A percentile compares a stretch with the other conserved stretches of the same genome.
These are phyloP conservation scores for Rhinolophus ferrumequinum DNA, from an alignment of 2,113 vertebrate genomes.

Conservation along the genomic window DNA sequence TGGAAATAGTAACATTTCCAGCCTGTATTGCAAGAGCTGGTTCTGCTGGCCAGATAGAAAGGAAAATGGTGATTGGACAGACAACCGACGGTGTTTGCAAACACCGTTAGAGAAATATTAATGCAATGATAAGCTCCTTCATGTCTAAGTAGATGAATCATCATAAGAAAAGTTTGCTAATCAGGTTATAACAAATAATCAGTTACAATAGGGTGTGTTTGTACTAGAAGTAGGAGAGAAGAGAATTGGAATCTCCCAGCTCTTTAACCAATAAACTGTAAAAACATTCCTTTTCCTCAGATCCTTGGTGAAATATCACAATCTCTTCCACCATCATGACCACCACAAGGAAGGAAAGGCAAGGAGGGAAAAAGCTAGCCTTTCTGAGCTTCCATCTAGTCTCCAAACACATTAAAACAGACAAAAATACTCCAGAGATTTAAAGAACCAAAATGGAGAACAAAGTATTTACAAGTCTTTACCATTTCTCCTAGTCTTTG, in stretches of 20 bases:
- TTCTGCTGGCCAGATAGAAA: not conserved
- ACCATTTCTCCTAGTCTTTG: not conserved
- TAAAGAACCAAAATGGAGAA: constrained; percentile 13
- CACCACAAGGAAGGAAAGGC: not conserved
- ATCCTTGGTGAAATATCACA: not conserved
- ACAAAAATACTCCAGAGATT: not conserved
- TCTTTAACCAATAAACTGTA: not conserved
- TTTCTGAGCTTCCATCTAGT: not conserved
- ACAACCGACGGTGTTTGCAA: not conserved
- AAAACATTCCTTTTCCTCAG: not conserved
- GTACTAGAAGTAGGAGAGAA: not conserved
- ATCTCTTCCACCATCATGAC: not conserved
- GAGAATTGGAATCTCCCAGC: not conserved
- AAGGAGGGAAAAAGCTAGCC: not conserved
- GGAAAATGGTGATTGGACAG: not conserved
- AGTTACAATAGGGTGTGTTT: not conserved
- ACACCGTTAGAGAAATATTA: not conserved
- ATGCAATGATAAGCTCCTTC: not conserved
- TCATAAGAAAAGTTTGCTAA: not conserved
- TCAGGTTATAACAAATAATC: not conserved
- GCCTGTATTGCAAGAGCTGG: not conserved
- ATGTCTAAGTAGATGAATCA: not conserved
- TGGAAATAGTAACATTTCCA: not conserved
- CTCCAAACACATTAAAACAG: constrained; percentile 12
- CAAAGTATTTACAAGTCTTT: not conserved